Evolutionary conservation across 2,797 vertebrate genomes (phyloP), one percentile per base, ranked within the genome.

Genomic region (Tolypeutes matacus): DNA sequence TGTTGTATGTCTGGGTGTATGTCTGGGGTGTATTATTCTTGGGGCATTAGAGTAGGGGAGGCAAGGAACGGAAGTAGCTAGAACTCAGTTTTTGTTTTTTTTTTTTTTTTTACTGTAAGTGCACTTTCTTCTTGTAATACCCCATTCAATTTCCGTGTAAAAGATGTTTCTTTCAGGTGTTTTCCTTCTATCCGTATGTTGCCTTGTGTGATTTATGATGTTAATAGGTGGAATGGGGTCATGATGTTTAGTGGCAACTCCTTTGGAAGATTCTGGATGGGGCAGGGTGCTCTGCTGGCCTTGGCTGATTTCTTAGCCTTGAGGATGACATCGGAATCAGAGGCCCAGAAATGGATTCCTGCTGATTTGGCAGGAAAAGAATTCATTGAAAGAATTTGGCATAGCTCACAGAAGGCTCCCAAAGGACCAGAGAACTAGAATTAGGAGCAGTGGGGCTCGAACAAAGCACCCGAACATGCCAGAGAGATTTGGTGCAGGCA

Each of bases 321-420:
- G 56, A 83, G 56, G 53, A 56, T 78, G 51, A 86, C 53, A 89
- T 94, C 69, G 77, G 69, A 72, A 39, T 85, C n/a, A 60, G 84
- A 83, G 31, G 46, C 34, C 7, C 17, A 80, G 75, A 80, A 27
- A 49, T 14, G 14, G 20, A 53, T 31, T 42, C 11, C 21, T 94
- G 20, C 60, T 69, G 11, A 91, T 91, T 89, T 15, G 51, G 46
- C 14, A 60, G 58, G 46, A 34, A 78, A 80, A 25, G 29, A 81
- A 58, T 67, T 51, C 23, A 51, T 4, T 12, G 56, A 65, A 73
- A 70, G 42, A 58, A 78, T 64, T 60, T 78, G 10, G 80, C n/a
- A 11, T 58, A 42, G 25, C 18, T 93, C 3, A 1, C 27, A 18
- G 11, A 49, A 90, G 39, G 5, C 51, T 46, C 31, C 53, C 72